A percentile compares a stretch with the other conserved stretches of the same genome.
phyloP scores from a whole-genome alignment of 2,888 invertebrate genomes.

The Tetramorium bicarinatum region DNA sequence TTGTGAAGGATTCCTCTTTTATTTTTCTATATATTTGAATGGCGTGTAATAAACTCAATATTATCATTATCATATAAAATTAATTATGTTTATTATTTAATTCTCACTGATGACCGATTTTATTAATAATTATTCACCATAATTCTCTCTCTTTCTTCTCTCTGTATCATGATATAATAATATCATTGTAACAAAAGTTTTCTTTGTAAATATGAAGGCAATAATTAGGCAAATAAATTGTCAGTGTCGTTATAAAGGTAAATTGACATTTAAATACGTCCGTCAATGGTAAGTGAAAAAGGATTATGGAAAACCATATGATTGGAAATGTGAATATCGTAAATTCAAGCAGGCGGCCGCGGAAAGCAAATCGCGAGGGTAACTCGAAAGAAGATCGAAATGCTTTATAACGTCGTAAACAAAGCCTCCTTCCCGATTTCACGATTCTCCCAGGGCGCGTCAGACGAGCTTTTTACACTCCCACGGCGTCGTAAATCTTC shows the following conservation, averaged over 20 bases:
- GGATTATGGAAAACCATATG: background rate
- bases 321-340: background rate
- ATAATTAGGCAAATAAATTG: background rate
- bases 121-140: constrained; percentile 8
- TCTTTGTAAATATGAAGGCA: background rate
- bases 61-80: background rate
- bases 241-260: background rate
- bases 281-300: background rate
- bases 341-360: background rate
- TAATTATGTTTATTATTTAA: constrained; percentile 15
- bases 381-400: constrained; percentile 49
- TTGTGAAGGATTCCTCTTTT: background rate
- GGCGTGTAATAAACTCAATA: background rate
- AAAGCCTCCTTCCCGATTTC: constrained; percentile 55
- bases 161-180: background rate
- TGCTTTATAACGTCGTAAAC: constrained; percentile 42
- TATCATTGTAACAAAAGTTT: background rate
- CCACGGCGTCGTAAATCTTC: constrained; percentile 61
- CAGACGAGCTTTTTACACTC: constrained; percentile 59
- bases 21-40: background rate
- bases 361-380: constrained; percentile 34
- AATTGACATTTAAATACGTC: background rate
- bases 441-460: constrained; percentile 44
- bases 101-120: background rate
- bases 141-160: background rate